These are phyloP conservation scores for Amazonetta brasiliensis DNA, from an alignment of 2,797 vertebrate species.

Conservation along the genomic window DNA sequence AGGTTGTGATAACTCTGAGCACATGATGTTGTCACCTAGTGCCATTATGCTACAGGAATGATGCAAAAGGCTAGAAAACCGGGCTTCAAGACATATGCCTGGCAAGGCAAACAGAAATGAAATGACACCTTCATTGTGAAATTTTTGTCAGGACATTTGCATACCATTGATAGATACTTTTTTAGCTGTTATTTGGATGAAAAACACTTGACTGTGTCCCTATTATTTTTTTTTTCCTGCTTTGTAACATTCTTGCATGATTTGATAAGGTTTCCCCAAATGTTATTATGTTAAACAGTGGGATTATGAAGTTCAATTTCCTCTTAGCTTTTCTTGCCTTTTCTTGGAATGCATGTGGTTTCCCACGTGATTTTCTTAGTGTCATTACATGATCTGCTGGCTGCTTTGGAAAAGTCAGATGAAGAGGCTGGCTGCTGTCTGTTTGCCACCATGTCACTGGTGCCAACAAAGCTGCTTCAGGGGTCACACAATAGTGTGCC, in stretches of 20 bases:
- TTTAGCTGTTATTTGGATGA: not conserved
- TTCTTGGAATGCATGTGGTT: not conserved
- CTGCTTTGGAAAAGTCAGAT: not conserved
- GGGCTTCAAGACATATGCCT: not conserved
- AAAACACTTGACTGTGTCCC: not conserved
- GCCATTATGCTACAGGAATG: accelerated
- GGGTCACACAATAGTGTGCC: not conserved
- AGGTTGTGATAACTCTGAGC: not conserved
- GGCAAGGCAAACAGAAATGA: not conserved
- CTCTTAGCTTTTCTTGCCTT: not conserved
- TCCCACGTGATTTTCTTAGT: not conserved
- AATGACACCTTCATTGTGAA: not conserved
- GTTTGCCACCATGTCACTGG: not conserved
- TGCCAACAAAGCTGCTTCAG: not conserved
- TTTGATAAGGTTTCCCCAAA: not conserved
- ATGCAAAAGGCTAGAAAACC: not conserved
- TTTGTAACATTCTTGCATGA: not conserved
- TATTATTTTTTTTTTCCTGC: not conserved
- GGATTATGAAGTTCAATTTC: not conserved
- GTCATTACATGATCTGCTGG: not conserved
- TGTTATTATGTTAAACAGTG: not conserved
- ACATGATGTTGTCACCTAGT: not conserved
- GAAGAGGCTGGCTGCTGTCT: not conserved
- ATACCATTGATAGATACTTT: not conserved
- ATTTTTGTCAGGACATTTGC: not conserved